phyloP scores from a whole-genome alignment of 2,888 invertebrate species.

The Crocallis elinguaria region DNA sequence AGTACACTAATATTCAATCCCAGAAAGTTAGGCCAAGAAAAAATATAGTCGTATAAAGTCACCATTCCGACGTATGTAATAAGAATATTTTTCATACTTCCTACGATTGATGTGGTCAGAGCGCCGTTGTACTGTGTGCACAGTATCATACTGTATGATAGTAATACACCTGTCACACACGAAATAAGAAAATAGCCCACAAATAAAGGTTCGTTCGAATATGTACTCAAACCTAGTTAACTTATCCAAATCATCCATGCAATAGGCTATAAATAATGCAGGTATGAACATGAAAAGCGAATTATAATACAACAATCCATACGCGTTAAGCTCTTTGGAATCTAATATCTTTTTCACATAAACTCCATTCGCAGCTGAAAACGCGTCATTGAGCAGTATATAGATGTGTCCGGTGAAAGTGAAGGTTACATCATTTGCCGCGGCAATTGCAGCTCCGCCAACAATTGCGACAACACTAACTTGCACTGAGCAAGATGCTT shows the following conservation, averaged over 20 bases:
- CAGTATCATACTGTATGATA: conserved; percentile 97
- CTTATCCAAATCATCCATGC: conserved; percentile 89
- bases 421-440: conserved; percentile 97
- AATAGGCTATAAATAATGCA: conserved; percentile 88
- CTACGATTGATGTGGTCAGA: conserved; percentile 99
- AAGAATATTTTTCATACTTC: conserved; percentile 98
- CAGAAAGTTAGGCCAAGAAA: conserved; percentile 96
- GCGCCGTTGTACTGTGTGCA: conserved; percentile 99
- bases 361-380: conserved; percentile 99
- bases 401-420: conserved; percentile 95
- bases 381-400: conserved; percentile 95
- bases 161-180: conserved; percentile 98
- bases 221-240: conserved; percentile 87
- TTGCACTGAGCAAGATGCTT: conserved; percentile 92
- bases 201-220: conserved; percentile 92
- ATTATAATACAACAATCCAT: conserved; percentile 96
- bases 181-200: conserved; percentile 93
- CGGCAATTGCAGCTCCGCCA: conserved; percentile 95
- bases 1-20: conserved; percentile 97
- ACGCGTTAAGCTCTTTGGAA: conserved; percentile 95
- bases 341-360: conserved; percentile 98
- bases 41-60: conserved; percentile 98
- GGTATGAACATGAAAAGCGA: conserved; percentile 95
- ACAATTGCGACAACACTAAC: conserved; percentile 98
- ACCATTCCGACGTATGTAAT: conserved; percentile 99